A percentile compares a stretch with the other conserved stretches of the same genome.
Evolutionary conservation across 2,797 vertebrate species (phyloP).

Genomic region (Merluccius polli): DNA sequence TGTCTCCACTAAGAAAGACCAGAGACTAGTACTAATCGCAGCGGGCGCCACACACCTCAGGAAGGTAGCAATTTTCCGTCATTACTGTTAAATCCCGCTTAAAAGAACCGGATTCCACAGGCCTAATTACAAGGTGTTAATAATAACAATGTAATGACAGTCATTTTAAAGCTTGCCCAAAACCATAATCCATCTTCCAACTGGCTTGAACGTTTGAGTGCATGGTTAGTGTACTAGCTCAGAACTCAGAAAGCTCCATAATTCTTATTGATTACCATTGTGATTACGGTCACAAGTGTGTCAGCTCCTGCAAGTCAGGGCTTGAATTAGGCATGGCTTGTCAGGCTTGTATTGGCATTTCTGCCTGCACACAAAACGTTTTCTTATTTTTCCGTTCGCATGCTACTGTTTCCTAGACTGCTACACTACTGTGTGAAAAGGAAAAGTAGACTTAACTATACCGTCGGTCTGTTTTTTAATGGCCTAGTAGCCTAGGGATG

Average conservation of each 20-base stretch:
- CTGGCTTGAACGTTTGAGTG: conserved; percentile 82
- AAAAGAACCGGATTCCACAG: conserved; percentile 95
- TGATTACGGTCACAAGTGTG: conserved; percentile 36
- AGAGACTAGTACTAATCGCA: conserved; percentile 88
- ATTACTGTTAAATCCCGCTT: conserved; percentile 96
- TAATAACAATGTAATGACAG: conserved; percentile 99
- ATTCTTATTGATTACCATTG: conserved; percentile 57
- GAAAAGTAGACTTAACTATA: background rate
- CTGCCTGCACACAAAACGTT: background rate
- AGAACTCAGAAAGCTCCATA: conserved; percentile 42
- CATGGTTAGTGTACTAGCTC: conserved; percentile 69
- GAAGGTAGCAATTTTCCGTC: conserved; percentile 98
- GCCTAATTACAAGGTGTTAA: conserved; percentile 99
- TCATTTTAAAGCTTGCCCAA: conserved; percentile 90
- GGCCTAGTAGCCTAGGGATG: background rate
- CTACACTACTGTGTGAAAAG: background rate
- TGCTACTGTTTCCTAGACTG: background rate
- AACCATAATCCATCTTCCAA: conserved; percentile 85
- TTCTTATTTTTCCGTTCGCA: background rate
- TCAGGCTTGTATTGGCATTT: conserved; percentile 17
- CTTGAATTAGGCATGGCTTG: conserved; percentile 36
- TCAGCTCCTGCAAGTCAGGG: conserved; percentile 31
- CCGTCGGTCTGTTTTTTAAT: background rate
- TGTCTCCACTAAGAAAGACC: conserved; percentile 48
- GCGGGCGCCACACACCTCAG: conserved; percentile 94